Conservation (phyloP, 2,888 invertebrate genomes). For the Machimus atricapillus region DNA sequence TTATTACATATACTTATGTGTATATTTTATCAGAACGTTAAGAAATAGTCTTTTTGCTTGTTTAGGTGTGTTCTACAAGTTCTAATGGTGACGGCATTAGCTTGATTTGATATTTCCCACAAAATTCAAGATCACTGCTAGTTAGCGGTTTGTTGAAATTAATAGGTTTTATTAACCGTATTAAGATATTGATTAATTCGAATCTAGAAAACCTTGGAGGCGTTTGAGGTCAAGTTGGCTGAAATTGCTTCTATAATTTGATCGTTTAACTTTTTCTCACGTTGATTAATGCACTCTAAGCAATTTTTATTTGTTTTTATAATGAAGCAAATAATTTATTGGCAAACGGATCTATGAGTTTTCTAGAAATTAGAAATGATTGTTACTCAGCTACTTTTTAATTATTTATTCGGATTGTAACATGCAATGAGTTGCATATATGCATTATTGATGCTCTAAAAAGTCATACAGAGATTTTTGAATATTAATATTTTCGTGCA, state of each 20-base stretch:
- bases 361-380: not conserved
- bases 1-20: too few relatives aligned
- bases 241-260: not conserved
- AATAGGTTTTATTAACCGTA: not conserved
- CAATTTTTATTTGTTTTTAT: not conserved
- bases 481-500: too few relatives aligned
- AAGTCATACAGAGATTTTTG: too few relatives aligned
- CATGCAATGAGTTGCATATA: not conserved
- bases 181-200: not conserved
- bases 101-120: not conserved
- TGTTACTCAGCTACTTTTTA: not conserved
- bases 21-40: not conserved
- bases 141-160: not conserved
- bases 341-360: not conserved
- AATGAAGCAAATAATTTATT: not conserved
- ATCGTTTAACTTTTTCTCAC: not conserved
- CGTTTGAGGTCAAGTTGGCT: not conserved
- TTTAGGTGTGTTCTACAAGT: not conserved
- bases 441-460: too few relatives aligned
- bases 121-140: not conserved
- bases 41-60: not conserved
- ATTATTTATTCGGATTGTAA: not conserved
- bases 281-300: not conserved
- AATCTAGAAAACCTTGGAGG: not conserved
- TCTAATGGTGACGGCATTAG: not conserved